Evolutionary conservation across 2,797 vertebrate genomes (phyloP), one percentile per base, ranked within the genome.

Genomic region (Spondyliosoma cantharus): DNA sequence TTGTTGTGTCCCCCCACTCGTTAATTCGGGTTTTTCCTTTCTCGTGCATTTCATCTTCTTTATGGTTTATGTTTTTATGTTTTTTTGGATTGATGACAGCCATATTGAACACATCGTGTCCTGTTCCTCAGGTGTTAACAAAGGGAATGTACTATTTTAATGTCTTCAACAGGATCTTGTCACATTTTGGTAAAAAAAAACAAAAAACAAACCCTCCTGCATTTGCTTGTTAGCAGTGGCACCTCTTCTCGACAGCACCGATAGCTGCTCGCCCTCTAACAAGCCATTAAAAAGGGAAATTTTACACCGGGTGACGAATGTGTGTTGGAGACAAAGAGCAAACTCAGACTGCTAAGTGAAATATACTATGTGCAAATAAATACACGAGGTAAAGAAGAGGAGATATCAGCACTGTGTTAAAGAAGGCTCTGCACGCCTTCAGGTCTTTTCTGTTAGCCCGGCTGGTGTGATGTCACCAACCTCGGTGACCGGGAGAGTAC

Each of bases 241-340:
- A 60, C 48, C 60, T 74, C 32, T 50, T 68, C 53, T 75, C 20
- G 14, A 32, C 62, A 63, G 49, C 60, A 15, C 69, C 43, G 48
- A 71, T 65, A 71, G 73, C 78, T 60, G 83, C 77, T 50, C 46
- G 71, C 37, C 71, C 71, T 61, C 78, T 87, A 89, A 90, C 83
- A 77, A 88, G 84, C 80, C 61, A 86, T 87, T 89, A 83, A 83
- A 85, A 79, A 61, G 37, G 52, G 60, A 71, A 71, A 70, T 76
- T 60, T 69, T 13, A 25, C 60, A 65, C 53, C 27, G 5, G 60
- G 64, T 76, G 70, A 72, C 22, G 45, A 54, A 64, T 50, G 62
- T 75, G 46, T 84, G 64, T 42, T 48, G 14, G 78, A 66, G 74
- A 53, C 46, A 69, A 77, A 73, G 56, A 63, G 24, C 42, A 49